Conservation (phyloP, 1,140 invertebrate genomes). For the Adoxophyes honmai region DNA sequence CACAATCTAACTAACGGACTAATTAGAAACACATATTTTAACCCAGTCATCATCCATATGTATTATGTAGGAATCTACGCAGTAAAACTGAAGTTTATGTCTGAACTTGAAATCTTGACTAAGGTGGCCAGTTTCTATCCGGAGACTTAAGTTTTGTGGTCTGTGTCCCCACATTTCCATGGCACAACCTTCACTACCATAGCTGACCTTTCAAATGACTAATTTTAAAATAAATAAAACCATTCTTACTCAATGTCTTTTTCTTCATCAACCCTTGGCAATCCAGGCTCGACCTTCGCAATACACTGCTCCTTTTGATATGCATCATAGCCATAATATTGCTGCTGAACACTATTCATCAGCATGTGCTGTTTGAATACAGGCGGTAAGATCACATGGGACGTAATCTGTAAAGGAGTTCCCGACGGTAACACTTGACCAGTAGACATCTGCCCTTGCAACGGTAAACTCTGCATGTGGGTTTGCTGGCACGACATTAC, state of each 20-base stretch:
- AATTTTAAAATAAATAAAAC: constrained; percentile 8
- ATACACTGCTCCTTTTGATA: constrained; percentile 52
- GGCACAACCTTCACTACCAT: too few species aligned
- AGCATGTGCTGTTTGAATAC: constrained; percentile 53
- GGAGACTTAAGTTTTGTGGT: too few species aligned
- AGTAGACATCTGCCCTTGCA: constrained; percentile 30
- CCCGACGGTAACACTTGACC: constrained; percentile 37
- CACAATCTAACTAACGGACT: too few species aligned
- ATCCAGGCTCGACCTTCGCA: constrained; percentile 46
- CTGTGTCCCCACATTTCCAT: too few species aligned
- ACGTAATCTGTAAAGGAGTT: constrained; percentile 47
- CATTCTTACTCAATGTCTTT: constrained; percentile 45
- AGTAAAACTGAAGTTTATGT: too few species aligned
- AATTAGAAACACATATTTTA: too few species aligned
- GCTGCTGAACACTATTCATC: constrained; percentile 41
- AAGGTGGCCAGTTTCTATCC: too few species aligned
- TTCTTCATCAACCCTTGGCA: constrained; percentile 26
- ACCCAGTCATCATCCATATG: too few species aligned
- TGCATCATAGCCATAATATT: constrained; percentile 48
- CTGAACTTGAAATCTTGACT: too few species aligned
- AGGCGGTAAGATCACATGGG: constrained; percentile 54
- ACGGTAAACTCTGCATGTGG: constrained; percentile 42
- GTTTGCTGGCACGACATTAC: constrained; percentile 61
- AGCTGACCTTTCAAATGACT: too few species aligned
- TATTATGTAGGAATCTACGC: too few species aligned